Base-by-base conservation (phyloP, 2,113 vertebrate genomes). In the Chinchilla lanigera region DNA sequence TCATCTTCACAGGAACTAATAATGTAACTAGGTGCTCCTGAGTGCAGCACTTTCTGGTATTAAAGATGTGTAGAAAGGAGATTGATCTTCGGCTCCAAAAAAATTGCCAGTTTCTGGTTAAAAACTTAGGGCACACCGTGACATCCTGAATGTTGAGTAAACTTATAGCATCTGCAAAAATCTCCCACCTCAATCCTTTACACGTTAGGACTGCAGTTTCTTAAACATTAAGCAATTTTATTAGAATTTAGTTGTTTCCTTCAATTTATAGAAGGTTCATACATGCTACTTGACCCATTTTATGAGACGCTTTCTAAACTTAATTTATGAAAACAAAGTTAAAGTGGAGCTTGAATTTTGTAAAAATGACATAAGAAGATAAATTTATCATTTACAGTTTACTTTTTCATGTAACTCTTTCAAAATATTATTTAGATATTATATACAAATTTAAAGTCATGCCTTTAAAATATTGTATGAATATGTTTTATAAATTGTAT, bases 51-150 rank as follows among this genome's bases (percentile, higher is more conserved):
- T 75, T 75, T 44, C 24, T 10, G 44, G 41, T 41, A 28, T 75
- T 44, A 75, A 44, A 47, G 16, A 35, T 17, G 11, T n/a, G 11
- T 4, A 67, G 67, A 28, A n/a, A 69, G 67, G 33, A 67, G 33
- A 35, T 67, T 35, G 22, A 22, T 24, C 10, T 44, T 44, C 38
- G 26, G 3, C 71, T 41, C 9, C 38, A 41, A 75, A n/a, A 22
- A 47, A 19, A 22, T 73, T 44, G 22, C 41, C 24, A 14, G 41
- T 44, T 75, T 47, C 41, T 3, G 20, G 38, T 38, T 20, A 38
- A 22, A 13, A 19, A 38, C 38, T n/a, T n/a, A 73, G 2, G 3
- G n/a, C 1, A 0, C 14, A 50, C 13, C 5, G 5, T 47, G 30
- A 50, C 26, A 50, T 1, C 13, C 44, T 78, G 75, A 50, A 52